Percentiles rank a stretch among this genome's conserved stretches.
phyloP scores from a whole-genome alignment of 30 jellyfish, hydroid and myxozoan genomes.

The Chrysaora quinquecirrha region DNA sequence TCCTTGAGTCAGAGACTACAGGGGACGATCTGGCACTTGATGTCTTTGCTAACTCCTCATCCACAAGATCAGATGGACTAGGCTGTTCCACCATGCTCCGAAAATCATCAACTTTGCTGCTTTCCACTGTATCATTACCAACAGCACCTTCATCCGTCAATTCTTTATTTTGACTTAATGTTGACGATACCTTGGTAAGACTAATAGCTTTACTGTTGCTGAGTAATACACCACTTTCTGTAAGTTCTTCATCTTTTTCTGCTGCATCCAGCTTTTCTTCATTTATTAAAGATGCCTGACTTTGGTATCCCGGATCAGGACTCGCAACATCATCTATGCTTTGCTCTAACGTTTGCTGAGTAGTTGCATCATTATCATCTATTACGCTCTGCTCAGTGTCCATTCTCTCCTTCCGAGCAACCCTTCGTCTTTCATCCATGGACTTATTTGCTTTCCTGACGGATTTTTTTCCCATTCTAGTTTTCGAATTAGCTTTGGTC shows the following conservation, averaged over 20 bases:
- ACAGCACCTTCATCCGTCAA: not conserved
- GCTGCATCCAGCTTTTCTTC: constrained; percentile 11
- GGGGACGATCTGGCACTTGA: not conserved
- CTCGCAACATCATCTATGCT: not conserved
- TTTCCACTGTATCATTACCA: too few relatives aligned
- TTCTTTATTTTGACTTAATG: not conserved
- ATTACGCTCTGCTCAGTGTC: not conserved
- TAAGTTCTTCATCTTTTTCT: not conserved
- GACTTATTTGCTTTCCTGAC: constrained; percentile 15
- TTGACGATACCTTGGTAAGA: not conserved
- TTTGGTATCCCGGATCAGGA: constrained; percentile 29
- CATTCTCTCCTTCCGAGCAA: not conserved
- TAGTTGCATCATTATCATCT: constrained; percentile 5
- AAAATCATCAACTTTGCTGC: not conserved
- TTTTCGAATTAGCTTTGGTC: not conserved
- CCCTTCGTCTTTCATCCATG: constrained; percentile 22
- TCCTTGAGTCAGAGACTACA: not conserved
- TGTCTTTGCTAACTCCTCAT: not conserved
- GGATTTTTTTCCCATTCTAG: not conserved
- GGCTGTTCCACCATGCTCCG: not conserved
- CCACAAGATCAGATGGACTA: not conserved
- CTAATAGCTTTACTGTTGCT: not conserved
- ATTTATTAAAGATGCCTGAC: constrained; percentile 13
- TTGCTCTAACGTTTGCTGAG: not conserved
- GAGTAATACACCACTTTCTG: not conserved